A percentile compares a stretch with the other conserved stretches of the same genome.
Conservation (phyloP, 2,888 invertebrate genomes). For the Lamellibrachia columna region DNA sequence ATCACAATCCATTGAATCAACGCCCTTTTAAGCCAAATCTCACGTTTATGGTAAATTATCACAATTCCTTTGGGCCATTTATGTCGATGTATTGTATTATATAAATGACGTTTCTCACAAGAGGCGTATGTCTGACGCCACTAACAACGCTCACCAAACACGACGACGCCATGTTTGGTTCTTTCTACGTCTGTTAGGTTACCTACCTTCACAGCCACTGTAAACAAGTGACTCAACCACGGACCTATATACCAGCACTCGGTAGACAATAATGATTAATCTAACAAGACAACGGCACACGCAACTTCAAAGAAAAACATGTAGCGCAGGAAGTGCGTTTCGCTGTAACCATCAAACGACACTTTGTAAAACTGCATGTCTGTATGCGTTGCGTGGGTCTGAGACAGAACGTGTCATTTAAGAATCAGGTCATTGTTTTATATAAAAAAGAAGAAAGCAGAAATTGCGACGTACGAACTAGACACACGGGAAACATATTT, state of each 20-base stretch:
- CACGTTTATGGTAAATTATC: no score
- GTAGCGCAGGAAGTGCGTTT: not conserved
- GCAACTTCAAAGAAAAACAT: not conserved
- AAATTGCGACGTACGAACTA: not conserved
- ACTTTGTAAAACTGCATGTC: not conserved
- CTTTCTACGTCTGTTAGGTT: not conserved
- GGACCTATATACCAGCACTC: not conserved
- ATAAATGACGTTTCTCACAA: no score
- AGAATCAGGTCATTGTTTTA: not conserved
- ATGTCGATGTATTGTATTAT: no score
- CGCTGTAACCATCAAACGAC: not conserved
- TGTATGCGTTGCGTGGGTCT: not conserved
- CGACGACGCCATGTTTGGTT: not conserved
- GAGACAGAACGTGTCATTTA: not conserved
- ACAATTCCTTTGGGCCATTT: no score
- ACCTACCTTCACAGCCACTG: slow-evolving; percentile 6
- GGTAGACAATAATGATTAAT: not conserved
- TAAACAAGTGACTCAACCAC: not conserved
- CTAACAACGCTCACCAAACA: not conserved
- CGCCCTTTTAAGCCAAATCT: no score
- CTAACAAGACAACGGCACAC: not conserved
- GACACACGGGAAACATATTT: no score
- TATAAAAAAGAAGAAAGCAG: not conserved
- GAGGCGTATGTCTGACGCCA: not conserved
- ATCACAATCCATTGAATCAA: no score